Conservation (phyloP, 1,140 invertebrate genomes). For the Neodiprion fabricii region DNA sequence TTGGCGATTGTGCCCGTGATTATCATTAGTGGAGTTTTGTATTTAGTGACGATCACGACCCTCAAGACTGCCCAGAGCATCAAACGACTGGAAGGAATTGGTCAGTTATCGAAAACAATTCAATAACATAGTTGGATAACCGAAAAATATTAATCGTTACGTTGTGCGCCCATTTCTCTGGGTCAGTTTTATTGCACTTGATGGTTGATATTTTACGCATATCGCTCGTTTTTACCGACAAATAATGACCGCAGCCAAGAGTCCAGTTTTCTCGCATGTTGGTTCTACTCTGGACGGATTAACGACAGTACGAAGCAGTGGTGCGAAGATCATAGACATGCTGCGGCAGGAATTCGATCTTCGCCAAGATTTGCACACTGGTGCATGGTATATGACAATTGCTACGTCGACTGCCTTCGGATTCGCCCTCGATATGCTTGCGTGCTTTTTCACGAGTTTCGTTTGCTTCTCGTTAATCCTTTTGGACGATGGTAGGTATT, state of each 20-base stretch:
- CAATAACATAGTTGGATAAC: neutral
- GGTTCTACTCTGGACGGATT: conserved; percentile 81
- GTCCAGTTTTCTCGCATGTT: conserved; percentile 80
- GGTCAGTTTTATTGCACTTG: no score
- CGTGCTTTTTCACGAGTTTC: conserved; percentile 39
- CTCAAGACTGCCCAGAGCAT: conserved; percentile 79
- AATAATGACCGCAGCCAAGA: conserved; percentile 63
- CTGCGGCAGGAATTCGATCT: conserved; percentile 77
- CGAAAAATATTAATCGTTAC: no score
- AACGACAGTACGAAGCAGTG: conserved; percentile 79
- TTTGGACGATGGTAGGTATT: conserved; percentile 40
- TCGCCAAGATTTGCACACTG: conserved; percentile 69
- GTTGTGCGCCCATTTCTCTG: no score
- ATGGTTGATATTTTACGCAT: no score
- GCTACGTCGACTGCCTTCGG: conserved; percentile 65
- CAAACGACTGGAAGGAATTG: conserved; percentile 82
- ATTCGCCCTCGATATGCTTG: conserved; percentile 41
- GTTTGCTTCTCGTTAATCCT: conserved; percentile 57
- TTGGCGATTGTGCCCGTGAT: conserved; percentile 75
- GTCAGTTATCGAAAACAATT: conserved; percentile 61
- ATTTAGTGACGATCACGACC: conserved; percentile 68
- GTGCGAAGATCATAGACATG: conserved; percentile 67
- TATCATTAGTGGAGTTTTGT: conserved; percentile 71
- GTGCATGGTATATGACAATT: conserved; percentile 70
- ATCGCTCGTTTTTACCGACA: no score